phyloP scores from a whole-genome alignment of 1,140 invertebrate genomes.

The Macrostomum lignano region DNA sequence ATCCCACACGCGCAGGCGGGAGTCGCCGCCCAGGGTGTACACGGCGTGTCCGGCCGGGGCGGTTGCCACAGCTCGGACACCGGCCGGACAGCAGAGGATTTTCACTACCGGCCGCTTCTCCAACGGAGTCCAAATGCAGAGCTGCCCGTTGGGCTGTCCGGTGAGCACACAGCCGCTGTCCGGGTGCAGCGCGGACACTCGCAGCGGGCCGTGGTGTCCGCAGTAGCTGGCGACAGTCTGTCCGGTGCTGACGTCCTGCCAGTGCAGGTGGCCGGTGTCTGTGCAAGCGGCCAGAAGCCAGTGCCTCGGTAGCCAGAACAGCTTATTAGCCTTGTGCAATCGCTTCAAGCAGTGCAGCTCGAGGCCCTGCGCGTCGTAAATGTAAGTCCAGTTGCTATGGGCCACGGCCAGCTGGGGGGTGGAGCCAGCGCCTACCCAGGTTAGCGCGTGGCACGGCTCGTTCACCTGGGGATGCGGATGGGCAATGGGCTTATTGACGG shows the following conservation, averaged over 20 bases:
- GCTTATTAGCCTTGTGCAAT: constrained; percentile 42
- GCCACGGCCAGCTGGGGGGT: constrained; percentile 85
- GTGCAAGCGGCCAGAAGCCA: constrained; percentile 65
- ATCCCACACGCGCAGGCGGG: constrained; percentile 70
- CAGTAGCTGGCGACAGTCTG: constrained; percentile 49
- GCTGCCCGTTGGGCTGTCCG: constrained; percentile 46
- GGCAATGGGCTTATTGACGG: no score
- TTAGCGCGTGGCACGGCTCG: no score
- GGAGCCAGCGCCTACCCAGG: no score
- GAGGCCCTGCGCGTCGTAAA: constrained; percentile 84
- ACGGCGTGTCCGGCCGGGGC: constrained; percentile 55
- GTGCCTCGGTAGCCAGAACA: constrained; percentile 90
- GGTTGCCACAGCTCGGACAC: constrained; percentile 47
- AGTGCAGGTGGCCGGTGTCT: constrained; percentile 49
- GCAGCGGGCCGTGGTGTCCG: constrained; percentile 41
- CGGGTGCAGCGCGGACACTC: constrained; percentile 65
- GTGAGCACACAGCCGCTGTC: constrained; percentile 65
- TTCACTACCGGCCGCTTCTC: constrained; percentile 51
- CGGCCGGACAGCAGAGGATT: constrained; percentile 57
- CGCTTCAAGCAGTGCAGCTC: constrained; percentile 80
- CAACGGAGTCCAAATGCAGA: constrained; percentile 82
- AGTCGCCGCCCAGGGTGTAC: constrained; percentile 55
- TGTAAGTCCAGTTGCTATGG: constrained; percentile 78
- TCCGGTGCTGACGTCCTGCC: constrained; percentile 77
- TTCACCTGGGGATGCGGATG: no score